Base-by-base conservation (phyloP, 30 jellyfish, hydroid and myxozoan genomes). In the Cassiopea andromeda region DNA sequence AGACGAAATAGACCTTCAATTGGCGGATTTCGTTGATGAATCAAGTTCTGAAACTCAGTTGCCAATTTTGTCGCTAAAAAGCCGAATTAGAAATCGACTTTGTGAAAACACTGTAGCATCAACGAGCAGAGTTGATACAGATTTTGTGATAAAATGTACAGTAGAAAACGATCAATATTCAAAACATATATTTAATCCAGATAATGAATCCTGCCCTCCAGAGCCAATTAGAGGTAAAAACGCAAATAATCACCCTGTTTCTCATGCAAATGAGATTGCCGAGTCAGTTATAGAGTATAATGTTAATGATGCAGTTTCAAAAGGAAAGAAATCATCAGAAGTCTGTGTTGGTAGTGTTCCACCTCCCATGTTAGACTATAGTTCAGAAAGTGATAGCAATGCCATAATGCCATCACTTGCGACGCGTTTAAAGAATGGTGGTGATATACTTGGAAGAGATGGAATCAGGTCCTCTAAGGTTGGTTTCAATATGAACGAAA, bases 361-460 rank as follows among this genome's bases (percentile, higher is more conserved):
- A 18, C 43, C 27, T 64, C 73, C 15, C 6, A 64, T 27, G 27
- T 4, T 18, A 70, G 79, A 27, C 50, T 8, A 45, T 46, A 67
- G 61, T 46, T 19, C 86, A 1, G 86, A 48, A 43, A 46, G 73
- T 44, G 90, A 87, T 71, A 46, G 81, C 46, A 61, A 83, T 1
- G 45, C 57, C 47, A 89, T 90, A 18, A 66, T 78, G 71, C 82
- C 64, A 64, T 78, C 94, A 9, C 90, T 87, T 2, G 90, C 86
- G 15, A 77, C 85, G 45, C 94, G 94, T n/a, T 82, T 87, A n/a
- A 50, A 75, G 46, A 78, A 57, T 71, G 90, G 94, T 43, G 61
- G 80, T 60, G 68, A 61, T 15, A 66, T 54, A 9, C 13, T 57
- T 2, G 92, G 7, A 60, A 16, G 46, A 5, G 73, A 17, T 64